A percentile compares a stretch with the other conserved stretches of the same genome.
phyloP scores from a whole-genome alignment of 2,888 invertebrate species.

The Scotopteryx bipunctaria region DNA sequence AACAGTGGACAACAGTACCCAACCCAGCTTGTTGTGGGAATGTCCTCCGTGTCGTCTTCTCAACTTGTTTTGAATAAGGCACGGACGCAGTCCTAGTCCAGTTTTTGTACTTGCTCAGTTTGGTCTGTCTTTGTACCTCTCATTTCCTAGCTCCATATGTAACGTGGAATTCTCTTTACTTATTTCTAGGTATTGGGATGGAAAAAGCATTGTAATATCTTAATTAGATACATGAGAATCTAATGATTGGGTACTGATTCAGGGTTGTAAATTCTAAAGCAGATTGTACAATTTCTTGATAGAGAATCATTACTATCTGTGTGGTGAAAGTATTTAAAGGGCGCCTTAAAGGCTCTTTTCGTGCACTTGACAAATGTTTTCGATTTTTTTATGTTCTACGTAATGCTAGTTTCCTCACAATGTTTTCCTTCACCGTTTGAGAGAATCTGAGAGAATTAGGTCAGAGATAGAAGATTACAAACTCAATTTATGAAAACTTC shows the following conservation, averaged over 20 bases:
- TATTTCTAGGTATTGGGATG: conserved; percentile 9
- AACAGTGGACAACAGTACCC: conserved; percentile 48
- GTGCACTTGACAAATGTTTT: too few species aligned
- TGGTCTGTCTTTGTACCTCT: conserved; percentile 59
- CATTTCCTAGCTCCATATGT: conserved; percentile 34
- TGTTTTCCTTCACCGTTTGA: too few species aligned
- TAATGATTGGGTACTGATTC: too few species aligned
- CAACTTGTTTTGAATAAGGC: conserved; percentile 67
- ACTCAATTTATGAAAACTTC: too few species aligned
- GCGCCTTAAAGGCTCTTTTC: too few species aligned
- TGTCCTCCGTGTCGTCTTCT: conserved; percentile 66
- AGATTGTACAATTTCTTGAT: too few species aligned
- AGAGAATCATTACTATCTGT: too few species aligned
- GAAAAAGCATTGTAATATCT: conserved; percentile 8
- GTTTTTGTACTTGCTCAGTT: conserved; percentile 67
- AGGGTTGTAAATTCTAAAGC: not conserved
- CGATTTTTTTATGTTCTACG: too few species aligned
- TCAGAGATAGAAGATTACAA: too few species aligned
- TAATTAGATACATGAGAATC: conserved; percentile 4
- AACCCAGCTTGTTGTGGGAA: conserved; percentile 66
- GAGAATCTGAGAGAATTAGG: too few species aligned
- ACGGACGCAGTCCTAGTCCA: conserved; percentile 56
- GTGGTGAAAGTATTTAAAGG: too few species aligned
- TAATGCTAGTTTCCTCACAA: too few species aligned
- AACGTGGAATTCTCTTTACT: conserved; percentile 14